phyloP scores from a whole-genome alignment of 1,140 invertebrate species.

The Bombus cullumanus region DNA sequence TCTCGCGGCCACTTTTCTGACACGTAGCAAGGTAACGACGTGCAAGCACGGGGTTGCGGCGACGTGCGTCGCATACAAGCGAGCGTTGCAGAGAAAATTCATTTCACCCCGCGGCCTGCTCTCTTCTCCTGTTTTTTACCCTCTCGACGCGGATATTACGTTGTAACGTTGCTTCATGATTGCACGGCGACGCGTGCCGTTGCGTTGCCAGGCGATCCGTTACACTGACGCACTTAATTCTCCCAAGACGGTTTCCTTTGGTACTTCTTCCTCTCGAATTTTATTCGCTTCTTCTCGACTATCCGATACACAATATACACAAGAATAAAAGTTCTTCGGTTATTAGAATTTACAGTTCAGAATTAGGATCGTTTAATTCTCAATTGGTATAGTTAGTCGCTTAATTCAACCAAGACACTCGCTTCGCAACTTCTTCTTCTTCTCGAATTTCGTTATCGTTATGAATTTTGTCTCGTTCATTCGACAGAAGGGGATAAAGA shows the following conservation, averaged over 20 bases:
- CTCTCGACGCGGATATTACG: constrained; percentile 23
- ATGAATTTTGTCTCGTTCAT: too few species aligned
- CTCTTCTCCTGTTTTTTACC: background rate
- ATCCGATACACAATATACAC: too few species aligned
- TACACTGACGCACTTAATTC: background rate
- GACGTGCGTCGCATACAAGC: constrained; percentile 26
- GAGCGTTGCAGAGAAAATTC: constrained; percentile 13
- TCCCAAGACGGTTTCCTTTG: background rate
- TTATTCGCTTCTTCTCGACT: background rate
- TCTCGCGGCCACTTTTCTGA: constrained; percentile 28
- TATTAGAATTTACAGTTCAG: background rate
- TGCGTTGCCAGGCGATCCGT: background rate
- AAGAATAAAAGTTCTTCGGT: too few species aligned
- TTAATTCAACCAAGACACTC: too few species aligned
- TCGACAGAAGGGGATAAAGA: too few species aligned
- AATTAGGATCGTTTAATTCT: background rate
- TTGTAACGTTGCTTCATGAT: constrained; percentile 22
- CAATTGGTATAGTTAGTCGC: background rate
- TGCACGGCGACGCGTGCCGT: constrained; percentile 6
- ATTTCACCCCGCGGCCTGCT: background rate
- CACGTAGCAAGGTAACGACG: constrained; percentile 37
- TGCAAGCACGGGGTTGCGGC: constrained; percentile 19
- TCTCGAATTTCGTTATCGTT: too few species aligned
- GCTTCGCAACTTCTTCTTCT: too few species aligned
- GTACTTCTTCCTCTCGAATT: background rate